Evolutionary conservation across 2,888 invertebrate genomes (phyloP).

Genomic region (Pasiphila rectangulata): DNA sequence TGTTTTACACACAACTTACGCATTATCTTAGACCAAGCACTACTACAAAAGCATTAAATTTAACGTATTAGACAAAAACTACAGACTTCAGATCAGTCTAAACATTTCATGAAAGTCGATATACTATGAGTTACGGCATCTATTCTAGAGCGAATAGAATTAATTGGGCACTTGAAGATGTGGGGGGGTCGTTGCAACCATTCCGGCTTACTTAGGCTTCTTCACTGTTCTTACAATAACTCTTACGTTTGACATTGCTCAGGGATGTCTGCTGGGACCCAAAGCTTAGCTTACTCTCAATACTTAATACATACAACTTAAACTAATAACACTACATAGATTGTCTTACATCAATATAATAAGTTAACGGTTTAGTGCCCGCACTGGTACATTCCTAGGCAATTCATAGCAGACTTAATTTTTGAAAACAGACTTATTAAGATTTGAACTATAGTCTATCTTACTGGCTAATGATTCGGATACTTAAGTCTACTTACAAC

Average conservation of each 20-base stretch:
- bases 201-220: too few relatives aligned
- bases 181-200: too few relatives aligned
- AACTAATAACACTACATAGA: not conserved
- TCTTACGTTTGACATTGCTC: too few relatives aligned
- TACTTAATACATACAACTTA: not conserved
- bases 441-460: slow-evolving; percentile 5
- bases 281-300: too few relatives aligned
- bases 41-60: slow-evolving; percentile 7
- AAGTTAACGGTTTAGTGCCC: slow-evolving; percentile 5
- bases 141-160: too few relatives aligned
- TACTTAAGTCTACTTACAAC: not conserved
- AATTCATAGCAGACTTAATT: slow-evolving; percentile 1
- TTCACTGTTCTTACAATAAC: too few relatives aligned
- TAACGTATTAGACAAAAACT: slow-evolving; percentile 2
- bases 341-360: not conserved
- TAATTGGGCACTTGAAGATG: too few relatives aligned
- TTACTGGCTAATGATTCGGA: slow-evolving; percentile 2
- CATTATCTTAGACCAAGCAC: not conserved
- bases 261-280: too few relatives aligned
- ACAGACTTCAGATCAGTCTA: slow-evolving; percentile 22
- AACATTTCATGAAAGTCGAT: slow-evolving; percentile 16
- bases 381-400: slow-evolving; percentile 2
- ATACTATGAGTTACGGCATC: not conserved
- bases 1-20: not conserved
- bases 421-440: slow-evolving; percentile 9